These are phyloP conservation scores for Pterois miles DNA, from an alignment of 2,797 vertebrate genomes.

Conservation along the genomic window DNA sequence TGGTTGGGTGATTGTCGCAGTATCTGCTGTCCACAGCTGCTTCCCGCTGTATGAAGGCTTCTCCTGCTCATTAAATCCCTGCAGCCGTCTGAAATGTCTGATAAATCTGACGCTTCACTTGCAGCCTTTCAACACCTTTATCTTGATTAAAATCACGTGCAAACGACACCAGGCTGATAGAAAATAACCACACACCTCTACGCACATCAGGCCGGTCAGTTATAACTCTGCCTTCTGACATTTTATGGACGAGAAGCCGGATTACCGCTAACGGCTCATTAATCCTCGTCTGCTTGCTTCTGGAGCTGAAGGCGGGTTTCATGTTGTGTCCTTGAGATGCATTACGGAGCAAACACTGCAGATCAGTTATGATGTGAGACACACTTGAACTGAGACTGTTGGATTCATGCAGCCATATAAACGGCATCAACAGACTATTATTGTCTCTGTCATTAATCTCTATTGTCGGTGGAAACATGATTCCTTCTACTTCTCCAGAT, in stretches of 20 bases:
- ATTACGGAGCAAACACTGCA: background rate
- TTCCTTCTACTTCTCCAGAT: background rate
- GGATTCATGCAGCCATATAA: background rate
- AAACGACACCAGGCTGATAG: conserved; percentile 27
- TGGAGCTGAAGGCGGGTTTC: background rate
- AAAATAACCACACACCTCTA: conserved; percentile 15
- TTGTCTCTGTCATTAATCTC: background rate
- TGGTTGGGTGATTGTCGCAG: background rate
- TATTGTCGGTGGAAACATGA: background rate
- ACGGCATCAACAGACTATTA: background rate
- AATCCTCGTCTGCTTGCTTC: conserved; percentile 40
- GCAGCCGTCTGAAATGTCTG: conserved; percentile 32
- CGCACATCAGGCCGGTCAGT: background rate
- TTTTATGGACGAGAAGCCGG: conserved; percentile 6
- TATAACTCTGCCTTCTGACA: conserved; percentile 43
- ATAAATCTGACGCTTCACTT: conserved; percentile 49
- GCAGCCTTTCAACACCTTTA: conserved; percentile 28
- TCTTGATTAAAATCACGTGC: conserved; percentile 62
- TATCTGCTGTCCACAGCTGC: conserved; percentile 31
- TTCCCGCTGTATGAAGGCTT: conserved; percentile 1
- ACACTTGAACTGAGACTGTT: background rate
- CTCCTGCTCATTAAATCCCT: conserved; percentile 38
- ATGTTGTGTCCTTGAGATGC: conserved; percentile 10
- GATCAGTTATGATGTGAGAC: background rate
- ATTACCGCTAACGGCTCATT: conserved; percentile 32